Conservation (phyloP, 2,113 vertebrate species). For the Bujurquina vittata region DNA sequence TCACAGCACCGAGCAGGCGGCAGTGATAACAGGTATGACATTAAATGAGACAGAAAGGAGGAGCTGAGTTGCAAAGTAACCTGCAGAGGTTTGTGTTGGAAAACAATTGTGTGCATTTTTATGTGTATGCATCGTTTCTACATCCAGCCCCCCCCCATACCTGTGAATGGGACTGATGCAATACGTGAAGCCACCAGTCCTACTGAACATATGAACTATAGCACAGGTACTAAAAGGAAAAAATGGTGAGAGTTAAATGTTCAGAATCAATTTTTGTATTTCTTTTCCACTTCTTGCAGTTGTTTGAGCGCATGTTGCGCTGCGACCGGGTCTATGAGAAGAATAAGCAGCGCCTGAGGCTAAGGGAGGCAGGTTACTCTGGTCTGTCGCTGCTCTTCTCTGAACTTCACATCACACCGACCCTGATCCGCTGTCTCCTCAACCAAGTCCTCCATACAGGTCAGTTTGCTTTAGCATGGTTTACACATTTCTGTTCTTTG, state of each 20-base stretch:
- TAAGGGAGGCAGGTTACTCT: constrained; percentile 92
- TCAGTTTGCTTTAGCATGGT: constrained; percentile 54
- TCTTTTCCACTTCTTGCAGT: constrained; percentile 71
- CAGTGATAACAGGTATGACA: too few species aligned
- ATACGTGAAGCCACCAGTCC: not conserved
- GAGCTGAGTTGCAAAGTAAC: too few species aligned
- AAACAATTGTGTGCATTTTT: not conserved
- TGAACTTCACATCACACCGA: constrained; percentile 84
- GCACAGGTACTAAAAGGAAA: not conserved
- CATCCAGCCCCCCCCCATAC: not conserved
- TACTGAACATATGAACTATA: not conserved
- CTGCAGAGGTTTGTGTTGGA: not conserved
- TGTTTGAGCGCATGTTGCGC: constrained; percentile 93
- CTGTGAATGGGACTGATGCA: not conserved
- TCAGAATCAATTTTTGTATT: not conserved
- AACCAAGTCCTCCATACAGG: constrained; percentile 93
- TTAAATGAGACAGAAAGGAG: too few species aligned
- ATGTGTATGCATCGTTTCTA: not conserved
- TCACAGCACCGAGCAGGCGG: too few species aligned
- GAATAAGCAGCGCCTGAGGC: constrained; percentile 91
- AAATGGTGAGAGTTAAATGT: not conserved
- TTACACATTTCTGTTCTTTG: not conserved
- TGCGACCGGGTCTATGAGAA: constrained; percentile 96
- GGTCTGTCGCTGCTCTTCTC: constrained; percentile 92
- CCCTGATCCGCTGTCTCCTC: constrained; percentile 89